Percentiles rank a stretch among this genome's conserved stretches.
phyloP scores from a whole-genome alignment of 2,797 vertebrate species.

The Telmatherina bonti region DNA sequence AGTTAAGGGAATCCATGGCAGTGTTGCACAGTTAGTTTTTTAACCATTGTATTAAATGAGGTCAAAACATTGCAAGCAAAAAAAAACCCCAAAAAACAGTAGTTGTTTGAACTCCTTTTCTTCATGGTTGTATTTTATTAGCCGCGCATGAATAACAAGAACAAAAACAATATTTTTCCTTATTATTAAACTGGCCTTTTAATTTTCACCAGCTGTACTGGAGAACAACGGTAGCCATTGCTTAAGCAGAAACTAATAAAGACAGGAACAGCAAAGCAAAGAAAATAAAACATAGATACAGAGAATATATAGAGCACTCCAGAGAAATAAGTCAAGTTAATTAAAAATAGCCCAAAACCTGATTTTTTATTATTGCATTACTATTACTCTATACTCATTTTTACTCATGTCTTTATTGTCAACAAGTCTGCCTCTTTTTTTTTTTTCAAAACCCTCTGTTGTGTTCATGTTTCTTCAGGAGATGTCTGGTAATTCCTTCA shows the following conservation, averaged over 20 bases:
- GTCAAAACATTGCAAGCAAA: neutral
- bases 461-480: too few species aligned
- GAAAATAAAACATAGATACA: neutral
- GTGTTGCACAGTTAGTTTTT: neutral
- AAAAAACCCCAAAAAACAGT: too few species aligned
- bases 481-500: too few species aligned
- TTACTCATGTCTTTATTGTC: too few species aligned
- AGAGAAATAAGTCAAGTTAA: neutral
- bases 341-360: neutral
- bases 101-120: neutral
- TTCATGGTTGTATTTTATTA: neutral
- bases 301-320: neutral
- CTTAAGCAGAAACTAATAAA: too few species aligned
- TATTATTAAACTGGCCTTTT: too few species aligned
- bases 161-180: neutral
- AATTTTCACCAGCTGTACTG: too few species aligned
- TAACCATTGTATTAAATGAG: neutral
- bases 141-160: neutral
- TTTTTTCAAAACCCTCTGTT: too few species aligned
- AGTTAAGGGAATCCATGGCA: too few species aligned
- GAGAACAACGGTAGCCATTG: neutral
- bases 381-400: neutral
- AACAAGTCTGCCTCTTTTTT: too few species aligned
- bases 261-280: neutral
- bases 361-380: neutral